These are phyloP conservation scores for Punctoribates punctum DNA, from an alignment of 2,888 invertebrate genomes.

Conservation along the genomic window DNA sequence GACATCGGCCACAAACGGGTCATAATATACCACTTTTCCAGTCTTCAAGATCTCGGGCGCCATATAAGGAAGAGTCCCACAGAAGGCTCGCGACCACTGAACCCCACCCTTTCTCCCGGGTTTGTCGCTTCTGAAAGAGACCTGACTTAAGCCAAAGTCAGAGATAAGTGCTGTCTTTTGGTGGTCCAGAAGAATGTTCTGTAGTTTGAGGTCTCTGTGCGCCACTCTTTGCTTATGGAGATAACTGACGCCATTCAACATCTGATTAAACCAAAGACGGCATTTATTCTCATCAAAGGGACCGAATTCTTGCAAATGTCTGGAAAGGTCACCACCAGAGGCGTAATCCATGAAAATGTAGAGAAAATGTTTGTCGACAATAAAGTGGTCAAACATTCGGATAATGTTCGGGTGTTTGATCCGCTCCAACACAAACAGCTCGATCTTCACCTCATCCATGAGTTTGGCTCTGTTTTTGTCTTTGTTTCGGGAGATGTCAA, in stretches of 20 bases:
- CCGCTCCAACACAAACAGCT: not conserved
- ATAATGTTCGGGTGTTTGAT: conserved; percentile 4
- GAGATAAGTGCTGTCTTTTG: not conserved
- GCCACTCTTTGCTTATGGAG: not conserved
- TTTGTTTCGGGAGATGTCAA: not conserved
- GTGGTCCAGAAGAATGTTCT: not conserved
- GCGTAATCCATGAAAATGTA: not conserved
- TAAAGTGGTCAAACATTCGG: not conserved
- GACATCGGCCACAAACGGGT: not conserved
- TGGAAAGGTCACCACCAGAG: not conserved
- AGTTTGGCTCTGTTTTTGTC: not conserved
- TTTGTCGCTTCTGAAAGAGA: not conserved
- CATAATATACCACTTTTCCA: not conserved
- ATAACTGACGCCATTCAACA: not conserved
- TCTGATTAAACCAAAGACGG: not conserved
- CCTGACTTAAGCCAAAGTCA: not conserved
- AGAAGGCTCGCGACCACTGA: not conserved
- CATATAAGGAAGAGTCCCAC: not conserved
- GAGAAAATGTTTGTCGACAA: not conserved
- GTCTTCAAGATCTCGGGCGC: not conserved
- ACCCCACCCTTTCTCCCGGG: not conserved
- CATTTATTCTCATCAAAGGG: not conserved
- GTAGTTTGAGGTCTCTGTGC: conserved; percentile 8
- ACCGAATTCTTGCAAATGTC: not conserved
- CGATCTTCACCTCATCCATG: not conserved